Evolutionary conservation across 2,888 invertebrate species (phyloP).

Genomic region (Aleiodes leptofemur): DNA sequence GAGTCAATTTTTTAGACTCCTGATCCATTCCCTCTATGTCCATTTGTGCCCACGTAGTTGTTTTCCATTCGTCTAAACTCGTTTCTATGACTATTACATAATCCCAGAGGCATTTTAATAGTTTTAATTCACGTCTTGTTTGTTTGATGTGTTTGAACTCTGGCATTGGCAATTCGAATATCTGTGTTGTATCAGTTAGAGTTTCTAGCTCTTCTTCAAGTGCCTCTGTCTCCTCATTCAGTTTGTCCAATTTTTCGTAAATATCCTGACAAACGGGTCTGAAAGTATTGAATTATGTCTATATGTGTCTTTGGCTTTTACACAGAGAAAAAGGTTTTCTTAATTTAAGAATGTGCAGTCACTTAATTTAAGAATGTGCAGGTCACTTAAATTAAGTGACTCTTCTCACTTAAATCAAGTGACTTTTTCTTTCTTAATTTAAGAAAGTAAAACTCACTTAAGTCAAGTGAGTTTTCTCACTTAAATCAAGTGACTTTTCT

Average conservation of each 20-base stretch:
- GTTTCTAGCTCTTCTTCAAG: constrained; percentile 83
- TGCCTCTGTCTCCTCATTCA: constrained; percentile 80
- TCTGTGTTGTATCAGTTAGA: constrained; percentile 84
- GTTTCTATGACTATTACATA: constrained; percentile 88
- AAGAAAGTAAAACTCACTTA: no score
- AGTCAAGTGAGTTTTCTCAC: no score
- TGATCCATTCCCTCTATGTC: constrained; percentile 96
- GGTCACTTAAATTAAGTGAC: no score
- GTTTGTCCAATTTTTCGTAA: constrained; percentile 83
- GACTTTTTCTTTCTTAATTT: no score
- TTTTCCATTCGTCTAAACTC: constrained; percentile 94
- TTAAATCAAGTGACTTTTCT: no score
- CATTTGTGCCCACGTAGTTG: constrained; percentile 94
- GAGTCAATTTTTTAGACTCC: constrained; percentile 94
- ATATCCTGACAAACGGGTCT: constrained; percentile 81
- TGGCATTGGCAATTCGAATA: constrained; percentile 91
- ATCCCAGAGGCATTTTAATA: constrained; percentile 92
- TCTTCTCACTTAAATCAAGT: no score
- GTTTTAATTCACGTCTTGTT: constrained; percentile 86
- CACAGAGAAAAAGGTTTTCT: no score
- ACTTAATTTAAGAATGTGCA: no score
- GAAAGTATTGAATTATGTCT: constrained; percentile 68
- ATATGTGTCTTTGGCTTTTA: no score
- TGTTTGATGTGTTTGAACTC: constrained; percentile 87
- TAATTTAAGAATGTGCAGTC: no score